phyloP scores from a whole-genome alignment of 2,113 vertebrate genomes.

The Mandrillus leucophaeus region DNA sequence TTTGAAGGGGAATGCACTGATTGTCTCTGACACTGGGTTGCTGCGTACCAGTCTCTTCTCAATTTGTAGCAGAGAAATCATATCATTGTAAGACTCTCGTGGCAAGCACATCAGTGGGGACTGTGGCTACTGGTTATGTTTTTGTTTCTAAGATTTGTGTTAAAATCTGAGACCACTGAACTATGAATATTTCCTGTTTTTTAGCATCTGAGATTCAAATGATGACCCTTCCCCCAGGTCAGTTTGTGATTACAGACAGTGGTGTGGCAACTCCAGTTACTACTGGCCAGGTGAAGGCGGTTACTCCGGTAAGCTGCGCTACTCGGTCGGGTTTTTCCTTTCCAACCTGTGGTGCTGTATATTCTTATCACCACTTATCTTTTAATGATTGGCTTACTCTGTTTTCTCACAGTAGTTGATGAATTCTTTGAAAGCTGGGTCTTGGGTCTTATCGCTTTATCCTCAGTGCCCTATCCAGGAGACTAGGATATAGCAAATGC shows the following conservation, averaged over 20 bases:
- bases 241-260: constrained; percentile 97
- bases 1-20: background rate
- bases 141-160: constrained; percentile 22
- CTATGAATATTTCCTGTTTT: constrained; percentile 55
- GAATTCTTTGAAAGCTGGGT: background rate
- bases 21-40: background rate
- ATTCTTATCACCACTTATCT: background rate
- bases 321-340: background rate
- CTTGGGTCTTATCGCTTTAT: constrained; percentile 1
- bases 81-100: background rate
- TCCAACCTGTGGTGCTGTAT: background rate
- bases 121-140: background rate
- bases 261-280: constrained; percentile 90
- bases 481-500: background rate
- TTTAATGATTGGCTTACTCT: background rate
- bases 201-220: constrained; percentile 98
- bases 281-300: constrained; percentile 93
- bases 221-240: constrained; percentile 96
- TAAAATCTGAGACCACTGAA: constrained; percentile 40
- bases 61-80: background rate
- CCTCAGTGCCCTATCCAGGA: background rate
- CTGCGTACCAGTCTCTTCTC: background rate
- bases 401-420: background rate
- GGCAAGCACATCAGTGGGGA: background rate
- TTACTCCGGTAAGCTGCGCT: constrained; percentile 84